Evolutionary conservation across 2,888 invertebrate genomes (phyloP).

Genomic region (Drepana falcataria): DNA sequence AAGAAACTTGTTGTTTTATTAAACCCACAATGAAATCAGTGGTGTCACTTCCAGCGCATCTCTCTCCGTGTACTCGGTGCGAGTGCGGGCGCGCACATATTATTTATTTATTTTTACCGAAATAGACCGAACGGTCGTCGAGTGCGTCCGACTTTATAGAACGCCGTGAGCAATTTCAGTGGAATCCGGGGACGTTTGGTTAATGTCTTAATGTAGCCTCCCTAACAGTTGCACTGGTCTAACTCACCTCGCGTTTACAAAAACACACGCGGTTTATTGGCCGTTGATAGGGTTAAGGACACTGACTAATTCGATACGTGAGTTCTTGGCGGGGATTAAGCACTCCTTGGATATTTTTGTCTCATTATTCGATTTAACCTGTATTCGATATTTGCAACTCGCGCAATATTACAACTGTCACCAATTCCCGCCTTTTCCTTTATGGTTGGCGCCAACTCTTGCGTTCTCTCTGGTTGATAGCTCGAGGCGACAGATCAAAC

Average conservation of each 20-base stretch:
- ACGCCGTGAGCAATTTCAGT: conserved; percentile 57
- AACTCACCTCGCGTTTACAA: conserved; percentile 6
- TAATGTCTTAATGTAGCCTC: conserved; percentile 69
- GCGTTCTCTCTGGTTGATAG: too few relatives aligned
- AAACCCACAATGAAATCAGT: not conserved
- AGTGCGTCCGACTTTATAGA: conserved; percentile 62
- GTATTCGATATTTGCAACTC: too few relatives aligned
- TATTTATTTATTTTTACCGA: conserved; percentile 78
- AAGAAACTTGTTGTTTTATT: too few relatives aligned
- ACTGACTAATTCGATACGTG: not conserved
- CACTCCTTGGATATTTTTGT: too few relatives aligned
- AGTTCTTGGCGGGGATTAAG: too few relatives aligned
- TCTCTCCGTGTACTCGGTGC: conserved; percentile 17
- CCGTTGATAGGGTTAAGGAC: conserved; percentile 1
- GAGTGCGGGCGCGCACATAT: conserved; percentile 52
- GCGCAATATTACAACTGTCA: too few relatives aligned
- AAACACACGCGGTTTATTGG: conserved; percentile 2
- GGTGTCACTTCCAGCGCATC: conserved; percentile 23
- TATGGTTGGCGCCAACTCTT: too few relatives aligned
- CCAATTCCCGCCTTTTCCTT: too few relatives aligned
- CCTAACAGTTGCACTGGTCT: conserved; percentile 27
- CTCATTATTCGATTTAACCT: too few relatives aligned
- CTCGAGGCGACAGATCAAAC: too few relatives aligned
- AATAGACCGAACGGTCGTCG: conserved; percentile 72
- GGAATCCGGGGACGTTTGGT: conserved; percentile 59